These are phyloP conservation scores for Parambassis ranga DNA, from an alignment of 2,797 vertebrate species.

Conservation along the genomic window DNA sequence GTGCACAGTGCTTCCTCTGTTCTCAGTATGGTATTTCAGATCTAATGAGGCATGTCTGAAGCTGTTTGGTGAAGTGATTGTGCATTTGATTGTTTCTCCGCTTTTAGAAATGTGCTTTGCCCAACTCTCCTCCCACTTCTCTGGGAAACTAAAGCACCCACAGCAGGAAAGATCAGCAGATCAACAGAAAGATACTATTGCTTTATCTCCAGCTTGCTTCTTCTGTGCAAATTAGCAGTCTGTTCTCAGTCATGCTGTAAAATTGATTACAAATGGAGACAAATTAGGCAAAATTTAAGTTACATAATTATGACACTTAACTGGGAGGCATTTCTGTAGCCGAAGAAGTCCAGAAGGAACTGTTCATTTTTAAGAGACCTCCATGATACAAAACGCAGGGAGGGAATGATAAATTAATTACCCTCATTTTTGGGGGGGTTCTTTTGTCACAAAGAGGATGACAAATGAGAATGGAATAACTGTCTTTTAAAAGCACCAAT, in stretches of 20 bases:
- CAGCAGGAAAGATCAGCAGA: slow-evolving; percentile 44
- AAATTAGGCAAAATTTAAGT: slow-evolving; percentile 54
- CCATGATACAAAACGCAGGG: background rate
- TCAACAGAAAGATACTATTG: slow-evolving; percentile 7
- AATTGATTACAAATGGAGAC: slow-evolving; percentile 64
- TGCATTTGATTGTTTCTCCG: slow-evolving; percentile 15
- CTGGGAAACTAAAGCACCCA: slow-evolving; percentile 27
- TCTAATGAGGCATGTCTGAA: background rate
- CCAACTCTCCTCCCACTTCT: slow-evolving; percentile 20
- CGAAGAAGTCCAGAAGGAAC: slow-evolving; percentile 18
- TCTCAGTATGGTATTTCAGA: background rate
- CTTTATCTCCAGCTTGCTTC: background rate
- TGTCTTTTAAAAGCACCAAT: background rate
- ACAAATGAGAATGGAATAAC: background rate
- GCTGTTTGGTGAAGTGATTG: slow-evolving; percentile 4
- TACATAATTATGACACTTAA: slow-evolving; percentile 59
- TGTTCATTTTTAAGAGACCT: slow-evolving; percentile 17
- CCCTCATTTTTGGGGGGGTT: background rate
- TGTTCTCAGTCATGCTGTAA: slow-evolving; percentile 63
- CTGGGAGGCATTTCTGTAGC: slow-evolving; percentile 34
- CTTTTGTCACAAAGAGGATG: background rate
- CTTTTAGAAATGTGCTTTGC: slow-evolving; percentile 3
- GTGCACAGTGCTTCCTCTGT: background rate
- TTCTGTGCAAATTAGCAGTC: slow-evolving; percentile 57
- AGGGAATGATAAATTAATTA: no score